Conservation (phyloP, 2,888 invertebrate genomes). For the Chloroclystis v-ata region DNA sequence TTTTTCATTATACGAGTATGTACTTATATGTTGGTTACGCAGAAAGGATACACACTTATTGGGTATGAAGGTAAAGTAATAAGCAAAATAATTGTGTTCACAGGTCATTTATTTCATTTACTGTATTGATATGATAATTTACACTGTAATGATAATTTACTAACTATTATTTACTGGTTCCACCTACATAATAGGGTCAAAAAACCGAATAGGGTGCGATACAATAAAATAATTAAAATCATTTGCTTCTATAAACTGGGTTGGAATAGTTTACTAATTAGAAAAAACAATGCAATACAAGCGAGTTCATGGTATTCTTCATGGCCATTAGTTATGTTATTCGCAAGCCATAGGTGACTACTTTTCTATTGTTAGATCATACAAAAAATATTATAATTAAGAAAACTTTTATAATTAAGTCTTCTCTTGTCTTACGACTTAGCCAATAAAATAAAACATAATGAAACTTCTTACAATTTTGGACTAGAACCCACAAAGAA, state of each 20-base stretch:
- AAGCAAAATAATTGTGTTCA: slow-evolving; percentile 40
- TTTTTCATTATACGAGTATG: too few relatives aligned
- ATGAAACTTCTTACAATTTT: slow-evolving; percentile 49
- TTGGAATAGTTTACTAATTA: slow-evolving; percentile 28
- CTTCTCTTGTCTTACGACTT: slow-evolving; percentile 16
- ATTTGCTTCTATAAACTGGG: slow-evolving; percentile 20
- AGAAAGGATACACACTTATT: too few relatives aligned
- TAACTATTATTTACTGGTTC: slow-evolving; percentile 58
- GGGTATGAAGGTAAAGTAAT: too few relatives aligned
- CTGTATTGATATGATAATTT: slow-evolving; percentile 55
- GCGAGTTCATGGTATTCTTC: slow-evolving; percentile 68
- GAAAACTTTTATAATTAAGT: slow-evolving; percentile 48
- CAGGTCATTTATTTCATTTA: slow-evolving; percentile 73
- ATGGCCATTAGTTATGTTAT: slow-evolving; percentile 76
- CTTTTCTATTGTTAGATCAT: slow-evolving; percentile 70
- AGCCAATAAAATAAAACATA: slow-evolving; percentile 60
- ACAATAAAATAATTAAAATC: slow-evolving; percentile 27
- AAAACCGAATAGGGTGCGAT: slow-evolving; percentile 25
- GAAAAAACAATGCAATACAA: slow-evolving; percentile 73
- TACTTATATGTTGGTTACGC: too few relatives aligned
- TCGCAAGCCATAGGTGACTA: slow-evolving; percentile 74
- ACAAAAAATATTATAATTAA: slow-evolving; percentile 63
- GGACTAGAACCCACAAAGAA: slow-evolving; percentile 75
- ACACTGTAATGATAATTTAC: slow-evolving; percentile 57
- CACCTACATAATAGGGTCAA: slow-evolving; percentile 27